Base-by-base conservation (phyloP, 2,113 vertebrate genomes). In the Grallaria varia region DNA sequence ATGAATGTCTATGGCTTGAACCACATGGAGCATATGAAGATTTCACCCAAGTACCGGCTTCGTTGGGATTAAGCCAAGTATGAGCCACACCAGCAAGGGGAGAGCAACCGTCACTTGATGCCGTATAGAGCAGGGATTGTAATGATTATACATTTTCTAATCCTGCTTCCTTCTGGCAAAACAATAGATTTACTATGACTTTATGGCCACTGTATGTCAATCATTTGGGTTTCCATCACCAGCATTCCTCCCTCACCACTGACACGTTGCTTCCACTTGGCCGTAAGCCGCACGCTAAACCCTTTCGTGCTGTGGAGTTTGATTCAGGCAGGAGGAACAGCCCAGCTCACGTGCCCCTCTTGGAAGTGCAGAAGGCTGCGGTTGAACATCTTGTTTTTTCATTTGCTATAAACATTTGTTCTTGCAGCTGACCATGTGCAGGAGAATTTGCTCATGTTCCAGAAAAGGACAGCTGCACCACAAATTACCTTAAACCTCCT, bases 401-500 rank as follows among this genome's bases (percentile, higher is more conserved):
- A 98, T 98, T 98, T 98, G 97, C 93, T 97, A 91, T 88, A 97
- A 97, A 98, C 98, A 98, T 99, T 99, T 99, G 99, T 98, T 98
- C 98, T 91, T 98, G 98, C 98, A 98, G 98, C 98, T 99, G 98
- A 98, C 98, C 98, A 98, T 98, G 97, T 98, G 98, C 98, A 96
- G 97, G 98, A 98, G 97, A 98, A 98, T 98, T 98, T 98, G 97
- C 97, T 95, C 98, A 98, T 98, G 98, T 99, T 99, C 98, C 98
- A 98, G 97, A 97, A 98, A 97, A 92, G 94, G 98, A 99, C 99
- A 99, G 99, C 99, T 99, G 99, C 98, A 90, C 96, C 96, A 96
- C 98, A 98, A 98, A 98, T 98, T 98, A 98, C 98, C 98, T 98
- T 98, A 98, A 98, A 98, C 98, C 98, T 96, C 97, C 96, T 98